Evolutionary conservation across 2,113 vertebrate genomes (phyloP).

Genomic region (Prinia subflava): DNA sequence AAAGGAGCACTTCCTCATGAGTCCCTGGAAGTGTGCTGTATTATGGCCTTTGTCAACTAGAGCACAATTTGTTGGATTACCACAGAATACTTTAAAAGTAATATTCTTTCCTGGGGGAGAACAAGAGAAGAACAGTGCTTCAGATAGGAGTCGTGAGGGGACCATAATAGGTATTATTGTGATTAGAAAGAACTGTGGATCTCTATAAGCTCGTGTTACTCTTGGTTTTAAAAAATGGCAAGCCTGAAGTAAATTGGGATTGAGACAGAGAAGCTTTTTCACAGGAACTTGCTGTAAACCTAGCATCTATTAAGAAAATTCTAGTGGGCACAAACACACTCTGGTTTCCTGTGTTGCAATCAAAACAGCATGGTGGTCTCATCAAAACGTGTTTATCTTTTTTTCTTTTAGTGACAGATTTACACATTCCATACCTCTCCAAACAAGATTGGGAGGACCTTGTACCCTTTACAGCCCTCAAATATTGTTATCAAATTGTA

Average conservation of each 20-base stretch:
- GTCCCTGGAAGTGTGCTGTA: background rate
- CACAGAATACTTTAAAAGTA: slow-evolving; percentile 6
- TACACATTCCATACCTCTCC: background rate
- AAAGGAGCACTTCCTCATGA: background rate
- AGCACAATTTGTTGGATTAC: background rate
- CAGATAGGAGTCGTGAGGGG: background rate
- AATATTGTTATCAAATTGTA: background rate
- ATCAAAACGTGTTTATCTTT: background rate
- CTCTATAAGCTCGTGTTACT: slow-evolving; percentile 34
- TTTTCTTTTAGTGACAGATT: background rate
- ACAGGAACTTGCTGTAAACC: background rate
- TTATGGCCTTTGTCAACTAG: background rate
- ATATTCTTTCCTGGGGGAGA: slow-evolving; percentile 2
- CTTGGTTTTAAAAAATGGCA: slow-evolving; percentile 17
- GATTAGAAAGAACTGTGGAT: slow-evolving; percentile 15
- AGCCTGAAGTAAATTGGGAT: slow-evolving; percentile 10
- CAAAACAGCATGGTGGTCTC: background rate
- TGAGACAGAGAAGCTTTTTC: background rate
- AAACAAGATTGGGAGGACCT: background rate
- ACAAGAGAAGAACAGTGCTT: background rate
- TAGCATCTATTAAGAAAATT: background rate
- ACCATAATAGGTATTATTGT: background rate
- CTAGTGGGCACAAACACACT: background rate
- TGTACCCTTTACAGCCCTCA: background rate
- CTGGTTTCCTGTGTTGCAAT: background rate